Conservation (phyloP, 2,797 vertebrate species). For the Nyctibius grandis region DNA sequence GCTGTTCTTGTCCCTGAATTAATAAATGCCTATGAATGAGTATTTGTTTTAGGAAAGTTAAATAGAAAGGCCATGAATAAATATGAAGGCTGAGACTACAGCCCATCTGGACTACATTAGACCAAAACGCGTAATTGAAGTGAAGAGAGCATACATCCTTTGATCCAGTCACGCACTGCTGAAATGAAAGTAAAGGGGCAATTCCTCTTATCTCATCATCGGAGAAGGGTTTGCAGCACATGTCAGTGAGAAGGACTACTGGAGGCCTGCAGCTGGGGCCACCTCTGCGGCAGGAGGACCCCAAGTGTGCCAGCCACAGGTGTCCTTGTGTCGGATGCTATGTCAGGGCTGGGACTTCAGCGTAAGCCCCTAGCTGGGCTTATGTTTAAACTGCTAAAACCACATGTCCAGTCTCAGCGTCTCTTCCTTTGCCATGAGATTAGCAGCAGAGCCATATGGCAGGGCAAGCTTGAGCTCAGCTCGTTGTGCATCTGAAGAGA, state of each 20-base stretch:
- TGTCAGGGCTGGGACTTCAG: background rate
- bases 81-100: constrained; percentile 26
- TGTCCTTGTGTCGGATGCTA: rapidly evolving
- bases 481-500: background rate
- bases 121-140: background rate
- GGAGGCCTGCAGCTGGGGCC: background rate
- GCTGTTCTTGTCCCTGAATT: constrained; percentile 32
- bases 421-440: background rate
- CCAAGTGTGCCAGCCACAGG: background rate
- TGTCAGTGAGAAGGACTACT: background rate
- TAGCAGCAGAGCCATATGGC: background rate
- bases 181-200: constrained; percentile 45
- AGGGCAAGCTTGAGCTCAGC: background rate
- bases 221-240: constrained; percentile 5
- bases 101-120: constrained; percentile 53
- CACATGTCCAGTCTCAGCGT: background rate
- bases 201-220: background rate
- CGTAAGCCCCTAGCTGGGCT: background rate
- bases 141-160: background rate
- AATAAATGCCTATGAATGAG: constrained; percentile 2
- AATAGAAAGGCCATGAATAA: constrained; percentile 36
- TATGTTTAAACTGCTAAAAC: background rate
- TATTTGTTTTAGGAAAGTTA: constrained; percentile 49
- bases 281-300: background rate
- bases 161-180: constrained; percentile 51